Evolutionary conservation across 2,888 invertebrate species (phyloP).

Genomic region (Thereva nobilitata): DNA sequence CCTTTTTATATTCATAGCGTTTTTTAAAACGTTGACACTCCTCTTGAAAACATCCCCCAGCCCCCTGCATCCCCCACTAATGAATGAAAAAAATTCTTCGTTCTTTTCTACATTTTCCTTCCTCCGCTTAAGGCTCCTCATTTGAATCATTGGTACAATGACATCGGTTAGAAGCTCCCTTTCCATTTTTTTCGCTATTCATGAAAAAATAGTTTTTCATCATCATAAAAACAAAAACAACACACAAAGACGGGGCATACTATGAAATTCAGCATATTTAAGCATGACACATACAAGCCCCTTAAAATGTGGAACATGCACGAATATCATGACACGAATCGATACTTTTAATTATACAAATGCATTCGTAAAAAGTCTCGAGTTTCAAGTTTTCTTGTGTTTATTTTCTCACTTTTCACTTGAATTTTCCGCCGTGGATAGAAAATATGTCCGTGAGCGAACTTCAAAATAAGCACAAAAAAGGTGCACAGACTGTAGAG

Average conservation of each 20-base stretch:
- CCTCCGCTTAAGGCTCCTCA: constrained; percentile 20
- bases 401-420: constrained; percentile 29
- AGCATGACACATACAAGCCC: constrained; percentile 22
- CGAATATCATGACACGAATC: constrained; percentile 37
- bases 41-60: no score
- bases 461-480: not conserved
- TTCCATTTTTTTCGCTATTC: constrained; percentile 29
- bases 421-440: not conserved
- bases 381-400: constrained; percentile 25
- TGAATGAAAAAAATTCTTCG: no score
- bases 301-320: constrained; percentile 31
- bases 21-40: no score
- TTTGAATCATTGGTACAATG: constrained; percentile 31
- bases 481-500: constrained; percentile 2
- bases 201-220: constrained; percentile 31
- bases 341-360: constrained; percentile 44
- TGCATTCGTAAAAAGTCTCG: constrained; percentile 39
- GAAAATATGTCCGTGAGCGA: constrained; percentile 4
- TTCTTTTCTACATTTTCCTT: not conserved
- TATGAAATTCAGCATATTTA: constrained; percentile 10
- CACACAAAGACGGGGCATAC: not conserved
- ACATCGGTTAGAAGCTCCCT: constrained; percentile 29
- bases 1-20: no score
- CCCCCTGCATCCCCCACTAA: no score
- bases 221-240: constrained; percentile 5